Evolutionary conservation across 1,140 invertebrate species (phyloP).

Genomic region (Eubasilissa regina): DNA sequence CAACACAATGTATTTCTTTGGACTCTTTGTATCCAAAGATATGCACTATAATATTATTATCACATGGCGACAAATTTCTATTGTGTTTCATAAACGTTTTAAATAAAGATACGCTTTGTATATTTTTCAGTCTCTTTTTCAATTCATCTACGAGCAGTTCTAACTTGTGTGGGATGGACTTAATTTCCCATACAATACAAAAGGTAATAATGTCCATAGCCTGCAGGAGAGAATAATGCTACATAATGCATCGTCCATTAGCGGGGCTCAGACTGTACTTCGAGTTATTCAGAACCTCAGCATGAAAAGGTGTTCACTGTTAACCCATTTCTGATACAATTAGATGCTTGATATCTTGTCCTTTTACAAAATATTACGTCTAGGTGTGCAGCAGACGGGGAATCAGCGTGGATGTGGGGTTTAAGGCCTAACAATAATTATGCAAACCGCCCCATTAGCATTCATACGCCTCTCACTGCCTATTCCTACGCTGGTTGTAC

Average conservation of each 20-base stretch:
- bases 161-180: slow-evolving; percentile 27
- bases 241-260: slow-evolving; percentile 23
- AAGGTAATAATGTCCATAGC: slow-evolving; percentile 36
- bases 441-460: slow-evolving; percentile 31
- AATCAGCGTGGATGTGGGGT: slow-evolving; percentile 3
- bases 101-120: background rate
- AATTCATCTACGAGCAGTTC: slow-evolving; percentile 8
- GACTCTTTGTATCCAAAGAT: no score
- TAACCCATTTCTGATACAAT: no score
- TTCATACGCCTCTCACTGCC: slow-evolving; percentile 24
- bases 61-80: background rate
- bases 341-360: no score
- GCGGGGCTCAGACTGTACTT: background rate
- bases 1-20: no score
- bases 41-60: background rate
- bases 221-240: slow-evolving; percentile 11
- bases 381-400: no score
- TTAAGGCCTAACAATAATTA: slow-evolving; percentile 29
- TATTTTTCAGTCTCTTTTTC: background rate
- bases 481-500: background rate
- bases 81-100: background rate
- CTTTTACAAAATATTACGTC: no score
- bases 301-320: background rate
- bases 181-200: slow-evolving; percentile 37
- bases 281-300: background rate